These are phyloP conservation scores for Aleadryas rufinucha DNA, from an alignment of 2,113 vertebrate species.

Conservation along the genomic window DNA sequence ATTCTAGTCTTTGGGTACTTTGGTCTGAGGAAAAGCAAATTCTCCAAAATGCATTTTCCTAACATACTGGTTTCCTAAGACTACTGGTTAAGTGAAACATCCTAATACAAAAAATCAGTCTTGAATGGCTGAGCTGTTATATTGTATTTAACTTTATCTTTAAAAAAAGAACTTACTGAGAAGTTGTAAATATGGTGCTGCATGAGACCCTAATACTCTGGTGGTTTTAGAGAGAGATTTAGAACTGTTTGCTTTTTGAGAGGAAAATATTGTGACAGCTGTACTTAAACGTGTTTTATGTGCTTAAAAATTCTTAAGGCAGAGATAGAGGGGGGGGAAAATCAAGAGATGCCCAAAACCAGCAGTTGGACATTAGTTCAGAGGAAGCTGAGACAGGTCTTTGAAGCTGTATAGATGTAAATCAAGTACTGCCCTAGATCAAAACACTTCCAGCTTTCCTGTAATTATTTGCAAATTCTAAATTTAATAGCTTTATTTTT, in stretches of 20 bases:
- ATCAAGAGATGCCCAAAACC: neutral
- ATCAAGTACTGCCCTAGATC: neutral
- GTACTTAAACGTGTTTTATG: neutral
- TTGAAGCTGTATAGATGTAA: neutral
- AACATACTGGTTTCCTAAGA: neutral
- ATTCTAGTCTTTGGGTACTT: neutral
- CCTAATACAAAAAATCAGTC: neutral
- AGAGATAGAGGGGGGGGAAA: neutral
- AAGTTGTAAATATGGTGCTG: neutral
- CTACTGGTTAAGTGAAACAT: neutral
- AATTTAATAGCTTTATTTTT: neutral
- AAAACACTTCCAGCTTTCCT: neutral
- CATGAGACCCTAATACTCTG: neutral
- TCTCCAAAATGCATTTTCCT: neutral
- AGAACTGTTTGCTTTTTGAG: neutral
- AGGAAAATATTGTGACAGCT: neutral
- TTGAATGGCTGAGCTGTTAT: neutral
- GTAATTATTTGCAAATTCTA: neutral
- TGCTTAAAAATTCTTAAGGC: neutral
- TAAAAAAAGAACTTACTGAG: neutral
- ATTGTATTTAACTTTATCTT: neutral
- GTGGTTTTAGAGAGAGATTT: neutral
- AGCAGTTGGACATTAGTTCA: neutral
- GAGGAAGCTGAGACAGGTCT: neutral
- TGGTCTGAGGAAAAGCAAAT: neutral